Evolutionary conservation across 2,888 invertebrate genomes (phyloP).

Genomic region (Mantis religiosa): DNA sequence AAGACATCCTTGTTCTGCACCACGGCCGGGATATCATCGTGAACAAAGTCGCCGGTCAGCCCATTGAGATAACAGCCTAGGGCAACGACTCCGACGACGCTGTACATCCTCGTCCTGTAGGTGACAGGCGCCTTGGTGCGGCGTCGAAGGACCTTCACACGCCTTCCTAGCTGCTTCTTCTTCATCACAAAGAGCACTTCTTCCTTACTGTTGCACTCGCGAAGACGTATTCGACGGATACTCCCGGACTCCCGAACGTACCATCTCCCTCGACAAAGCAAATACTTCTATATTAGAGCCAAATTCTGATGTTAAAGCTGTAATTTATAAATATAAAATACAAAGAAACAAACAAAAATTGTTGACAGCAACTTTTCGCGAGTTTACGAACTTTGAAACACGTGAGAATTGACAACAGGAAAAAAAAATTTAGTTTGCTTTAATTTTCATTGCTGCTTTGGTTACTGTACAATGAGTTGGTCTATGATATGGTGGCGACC

Average conservation of each 20-base stretch:
- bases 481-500: not conserved
- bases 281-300: no score
- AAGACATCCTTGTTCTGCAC: conserved; percentile 76
- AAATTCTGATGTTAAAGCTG: no score
- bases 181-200: not conserved
- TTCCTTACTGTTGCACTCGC: not conserved
- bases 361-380: no score
- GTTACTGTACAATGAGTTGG: not conserved
- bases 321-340: no score
- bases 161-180: not conserved
- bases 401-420: no score
- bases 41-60: conserved; percentile 76
- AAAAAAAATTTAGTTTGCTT: not conserved
- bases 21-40: conserved; percentile 83
- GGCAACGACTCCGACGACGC: conserved; percentile 61
- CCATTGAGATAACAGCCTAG: conserved; percentile 69
- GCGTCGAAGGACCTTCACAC: not conserved
- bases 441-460: not conserved
- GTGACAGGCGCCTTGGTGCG: not conserved
- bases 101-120: conserved; percentile 44
- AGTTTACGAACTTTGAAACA: no score
- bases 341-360: no score
- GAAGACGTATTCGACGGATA: not conserved
- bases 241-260: not conserved
- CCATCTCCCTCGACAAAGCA: not conserved